Evolutionary conservation across 2,888 invertebrate species (phyloP).

Genomic region (Spialia ferax): DNA sequence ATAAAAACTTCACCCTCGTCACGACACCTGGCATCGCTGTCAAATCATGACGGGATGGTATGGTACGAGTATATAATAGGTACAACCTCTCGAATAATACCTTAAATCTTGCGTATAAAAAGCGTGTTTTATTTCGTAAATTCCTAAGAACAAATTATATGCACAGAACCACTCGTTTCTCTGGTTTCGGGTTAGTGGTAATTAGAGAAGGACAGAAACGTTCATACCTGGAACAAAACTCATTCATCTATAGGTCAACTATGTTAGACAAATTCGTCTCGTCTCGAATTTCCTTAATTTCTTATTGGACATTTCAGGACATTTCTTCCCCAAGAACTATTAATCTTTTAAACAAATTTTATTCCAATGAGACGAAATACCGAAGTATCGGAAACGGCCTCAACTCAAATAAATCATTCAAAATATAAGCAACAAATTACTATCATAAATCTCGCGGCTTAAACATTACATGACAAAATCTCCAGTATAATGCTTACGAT

Average conservation of each 20-base stretch:
- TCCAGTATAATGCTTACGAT: constrained; percentile 10
- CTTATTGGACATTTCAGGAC: too few species aligned
- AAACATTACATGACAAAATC: neutral
- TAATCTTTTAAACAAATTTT: neutral
- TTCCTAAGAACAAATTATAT: too few species aligned
- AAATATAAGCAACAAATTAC: neutral
- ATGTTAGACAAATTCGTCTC: too few species aligned
- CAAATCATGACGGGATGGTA: constrained; percentile 30
- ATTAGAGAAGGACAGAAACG: too few species aligned
- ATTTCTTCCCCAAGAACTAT: neutral
- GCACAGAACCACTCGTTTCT: too few species aligned
- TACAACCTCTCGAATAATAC: constrained; percentile 1
- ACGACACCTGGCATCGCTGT: constrained; percentile 39
- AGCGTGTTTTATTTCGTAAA: neutral
- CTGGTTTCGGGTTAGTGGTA: too few species aligned
- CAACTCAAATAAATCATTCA: neutral
- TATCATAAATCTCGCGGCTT: neutral
- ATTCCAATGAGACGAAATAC: too few species aligned
- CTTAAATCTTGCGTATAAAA: neutral
- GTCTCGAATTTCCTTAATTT: too few species aligned
- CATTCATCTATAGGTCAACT: too few species aligned
- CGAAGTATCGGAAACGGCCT: neutral
- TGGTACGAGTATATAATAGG: too few species aligned
- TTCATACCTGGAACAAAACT: too few species aligned
- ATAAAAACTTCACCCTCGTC: constrained; percentile 38